Base-by-base conservation (phyloP, 2,888 invertebrate genomes). In the Coenonympha glycerion region DNA sequence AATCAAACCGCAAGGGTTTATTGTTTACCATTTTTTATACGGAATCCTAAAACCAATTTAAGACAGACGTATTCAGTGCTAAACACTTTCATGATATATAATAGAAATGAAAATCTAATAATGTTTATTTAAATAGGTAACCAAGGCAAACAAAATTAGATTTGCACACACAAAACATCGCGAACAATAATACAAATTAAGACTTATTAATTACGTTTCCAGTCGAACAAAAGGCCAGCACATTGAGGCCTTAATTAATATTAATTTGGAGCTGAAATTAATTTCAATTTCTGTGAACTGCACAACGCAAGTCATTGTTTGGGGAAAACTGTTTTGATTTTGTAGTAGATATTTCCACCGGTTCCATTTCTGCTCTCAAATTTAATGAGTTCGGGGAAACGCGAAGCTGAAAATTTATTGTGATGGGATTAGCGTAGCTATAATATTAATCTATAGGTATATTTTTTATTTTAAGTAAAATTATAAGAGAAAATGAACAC, bases 181-280 rank as follows among this genome's bases (percentile, higher is more conserved):
- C 39, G 15, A 2, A 8, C 9, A 21, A 8, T 31, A 37, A 21
- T 15, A 30, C 8, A 47, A 47, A 39, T 24, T 18, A 11, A 36
- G 34, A 36, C 28, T 37, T 44, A 41, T 40, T 49, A 42, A 49
- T 47, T 49, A 49, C 37, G 33, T 49, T 55, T 26, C 37, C 31
- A 37, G 18, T 16, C 18, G 24, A 40, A 54, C 50, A 54, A 54
- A 47, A 47, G 51, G 24, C 46, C 40, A 46, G 42, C 48, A 42
- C 46, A 45, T 33, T 41, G 45, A 42, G 22, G 46, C 40, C 22
- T 49, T 49, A 49, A 49, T 46, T 49, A 49, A 55, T 49, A 52
- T 55, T 49, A 47, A 49, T 55, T 52, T 49, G 33, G 28, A 18
- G 44, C 49, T n/a, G 31, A 49, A 52, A 46, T 55, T 55, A 47